phyloP scores from a whole-genome alignment of 2,888 invertebrate species.

The Pandemis cinnamomeana region DNA sequence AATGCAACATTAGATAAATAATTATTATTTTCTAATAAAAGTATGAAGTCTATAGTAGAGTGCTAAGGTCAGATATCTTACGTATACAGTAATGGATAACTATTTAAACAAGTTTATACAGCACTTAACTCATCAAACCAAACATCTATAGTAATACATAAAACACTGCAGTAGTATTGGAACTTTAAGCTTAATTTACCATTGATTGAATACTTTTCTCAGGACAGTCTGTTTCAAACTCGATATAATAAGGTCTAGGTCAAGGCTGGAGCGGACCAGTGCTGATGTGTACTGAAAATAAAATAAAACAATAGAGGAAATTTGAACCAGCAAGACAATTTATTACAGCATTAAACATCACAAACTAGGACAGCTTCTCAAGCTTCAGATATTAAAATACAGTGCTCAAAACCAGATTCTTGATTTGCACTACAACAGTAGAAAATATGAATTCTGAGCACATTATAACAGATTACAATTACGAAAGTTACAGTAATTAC shows the following conservation, averaged over 20 bases:
- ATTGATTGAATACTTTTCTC: conserved; percentile 56
- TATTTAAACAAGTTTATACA: conserved; percentile 54
- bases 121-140: conserved; percentile 52
- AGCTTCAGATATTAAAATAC: not conserved
- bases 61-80: conserved; percentile 72
- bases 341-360: conserved; percentile 39
- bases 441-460: conserved; percentile 8
- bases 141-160: conserved; percentile 28
- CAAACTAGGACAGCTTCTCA: conserved; percentile 15
- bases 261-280: conserved; percentile 71
- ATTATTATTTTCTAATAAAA: conserved; percentile 41
- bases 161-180: conserved; percentile 39
- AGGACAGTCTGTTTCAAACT: conserved; percentile 65
- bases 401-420: conserved; percentile 12
- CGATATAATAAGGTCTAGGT: conserved; percentile 56
- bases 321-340: conserved; percentile 38
- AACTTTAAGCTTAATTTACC: conserved; percentile 64
- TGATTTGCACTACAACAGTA: conserved; percentile 1
- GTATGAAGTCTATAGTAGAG: conserved; percentile 44
- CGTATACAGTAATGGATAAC: conserved; percentile 45
- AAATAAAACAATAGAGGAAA: conserved; percentile 48
- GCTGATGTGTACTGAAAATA: conserved; percentile 74
- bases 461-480: conserved; percentile 16
- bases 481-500: conserved; percentile 34
- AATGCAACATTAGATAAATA: conserved; percentile 53